These are phyloP conservation scores for Gnathonemus longibarbis DNA, from an alignment of 2,113 vertebrate species.

Conservation along the genomic window DNA sequence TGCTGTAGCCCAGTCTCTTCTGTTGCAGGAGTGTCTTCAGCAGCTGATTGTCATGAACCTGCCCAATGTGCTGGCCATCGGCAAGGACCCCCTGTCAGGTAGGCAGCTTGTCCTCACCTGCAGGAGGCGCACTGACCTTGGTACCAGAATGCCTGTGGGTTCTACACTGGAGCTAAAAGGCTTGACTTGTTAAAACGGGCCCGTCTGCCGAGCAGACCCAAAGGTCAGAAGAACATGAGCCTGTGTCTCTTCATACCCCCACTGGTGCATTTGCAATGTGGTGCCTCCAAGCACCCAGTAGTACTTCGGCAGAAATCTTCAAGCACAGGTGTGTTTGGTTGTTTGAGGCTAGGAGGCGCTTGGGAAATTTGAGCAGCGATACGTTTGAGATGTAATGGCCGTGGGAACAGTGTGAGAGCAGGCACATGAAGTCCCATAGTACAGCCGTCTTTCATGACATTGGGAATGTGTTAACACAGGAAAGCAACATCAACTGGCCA, in stretches of 20 bases:
- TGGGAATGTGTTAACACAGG: not conserved
- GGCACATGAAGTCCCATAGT: not conserved
- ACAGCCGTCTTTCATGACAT: not conserved
- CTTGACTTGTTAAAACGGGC: not conserved
- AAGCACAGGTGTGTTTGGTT: not conserved
- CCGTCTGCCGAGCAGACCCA: not conserved
- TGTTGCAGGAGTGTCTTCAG: conserved; percentile 80
- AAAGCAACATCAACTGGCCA: not conserved
- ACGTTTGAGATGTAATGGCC: not conserved
- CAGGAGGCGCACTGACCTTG: not conserved
- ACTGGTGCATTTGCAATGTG: not conserved
- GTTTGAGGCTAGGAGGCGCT: not conserved
- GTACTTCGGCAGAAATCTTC: not conserved
- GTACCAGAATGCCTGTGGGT: not conserved
- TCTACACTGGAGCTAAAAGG: not conserved
- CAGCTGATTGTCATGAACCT: conserved; percentile 93
- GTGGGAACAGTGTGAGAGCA: not conserved
- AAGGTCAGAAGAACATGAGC: not conserved
- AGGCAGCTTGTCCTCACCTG: conserved; percentile 17
- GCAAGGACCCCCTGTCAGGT: conserved; percentile 95
- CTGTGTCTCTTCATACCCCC: not conserved
- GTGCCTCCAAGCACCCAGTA: not conserved
- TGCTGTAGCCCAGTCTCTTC: not conserved
- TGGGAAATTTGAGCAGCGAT: not conserved
- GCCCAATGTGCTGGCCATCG: conserved; percentile 86